A percentile compares a stretch with the other conserved stretches of the same genome.
Conservation (phyloP, 2,113 vertebrate genomes). For the Halcyon senegalensis region DNA sequence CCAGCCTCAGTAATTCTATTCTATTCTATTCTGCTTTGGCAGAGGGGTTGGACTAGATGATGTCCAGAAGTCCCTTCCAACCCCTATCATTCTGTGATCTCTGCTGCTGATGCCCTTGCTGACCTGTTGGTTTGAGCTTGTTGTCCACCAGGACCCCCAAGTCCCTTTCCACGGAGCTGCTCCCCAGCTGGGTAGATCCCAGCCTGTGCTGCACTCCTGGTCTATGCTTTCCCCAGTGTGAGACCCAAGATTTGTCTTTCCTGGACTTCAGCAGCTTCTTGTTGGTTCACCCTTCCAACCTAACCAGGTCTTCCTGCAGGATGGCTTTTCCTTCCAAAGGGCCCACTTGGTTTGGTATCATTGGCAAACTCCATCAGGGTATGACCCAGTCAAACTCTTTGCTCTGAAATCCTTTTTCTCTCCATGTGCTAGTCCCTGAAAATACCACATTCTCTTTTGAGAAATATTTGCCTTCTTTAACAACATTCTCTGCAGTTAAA, state of each 20-base stretch:
- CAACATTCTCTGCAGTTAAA: background rate
- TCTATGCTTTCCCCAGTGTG: background rate
- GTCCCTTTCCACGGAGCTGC: background rate
- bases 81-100: too few relatives aligned
- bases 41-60: too few relatives aligned
- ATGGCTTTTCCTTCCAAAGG: background rate
- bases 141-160: background rate
- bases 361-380: background rate
- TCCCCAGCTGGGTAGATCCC: background rate
- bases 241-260: background rate
- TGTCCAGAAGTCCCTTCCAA: too few relatives aligned
- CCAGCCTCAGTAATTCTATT: too few relatives aligned
- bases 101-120: too few relatives aligned
- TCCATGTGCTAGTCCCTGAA: background rate
- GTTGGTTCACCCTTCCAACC: background rate
- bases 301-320: background rate
- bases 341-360: background rate
- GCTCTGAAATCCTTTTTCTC: background rate
- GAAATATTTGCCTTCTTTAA: background rate
- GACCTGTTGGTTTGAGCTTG: too few relatives aligned
- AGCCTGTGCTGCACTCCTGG: background rate
- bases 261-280: background rate
- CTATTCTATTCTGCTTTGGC: too few relatives aligned
- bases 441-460: background rate
- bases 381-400: conserved; percentile 24